These are phyloP conservation scores for Chionis minor DNA, from an alignment of 2,113 vertebrate species.

Conservation along the genomic window DNA sequence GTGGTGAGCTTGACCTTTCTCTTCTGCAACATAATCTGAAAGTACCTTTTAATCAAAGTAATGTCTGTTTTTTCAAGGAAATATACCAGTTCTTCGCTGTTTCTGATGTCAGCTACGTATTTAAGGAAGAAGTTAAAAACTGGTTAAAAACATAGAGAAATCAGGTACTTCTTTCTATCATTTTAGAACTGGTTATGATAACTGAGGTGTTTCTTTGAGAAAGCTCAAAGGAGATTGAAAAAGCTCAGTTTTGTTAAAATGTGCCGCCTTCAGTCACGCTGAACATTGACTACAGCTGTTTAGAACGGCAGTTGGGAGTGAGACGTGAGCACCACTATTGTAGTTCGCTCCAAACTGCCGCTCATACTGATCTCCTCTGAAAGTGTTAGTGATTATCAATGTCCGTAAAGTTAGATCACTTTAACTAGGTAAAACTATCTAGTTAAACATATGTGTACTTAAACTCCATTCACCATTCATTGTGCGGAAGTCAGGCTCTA, in stretches of 20 bases:
- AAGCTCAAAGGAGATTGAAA: background rate
- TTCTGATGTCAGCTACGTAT: background rate
- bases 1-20: background rate
- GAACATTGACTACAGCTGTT: background rate
- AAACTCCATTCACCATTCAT: background rate
- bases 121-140: background rate
- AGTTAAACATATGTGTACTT: background rate
- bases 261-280: fast-evolving
- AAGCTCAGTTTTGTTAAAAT: background rate
- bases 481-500: background rate
- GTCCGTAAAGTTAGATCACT: background rate
- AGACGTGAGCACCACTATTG: fast-evolving
- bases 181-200: background rate
- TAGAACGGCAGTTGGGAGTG: background rate
- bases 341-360: background rate
- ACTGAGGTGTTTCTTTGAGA: background rate
- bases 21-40: background rate
- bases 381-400: background rate
- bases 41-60: background rate
- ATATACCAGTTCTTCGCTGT: background rate
- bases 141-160: background rate
- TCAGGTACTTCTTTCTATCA: background rate
- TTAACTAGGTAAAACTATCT: background rate
- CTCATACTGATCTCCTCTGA: background rate
- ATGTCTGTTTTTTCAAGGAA: background rate